phyloP scores from a whole-genome alignment of 2,797 vertebrate species.

The Discoglossus pictus region DNA sequence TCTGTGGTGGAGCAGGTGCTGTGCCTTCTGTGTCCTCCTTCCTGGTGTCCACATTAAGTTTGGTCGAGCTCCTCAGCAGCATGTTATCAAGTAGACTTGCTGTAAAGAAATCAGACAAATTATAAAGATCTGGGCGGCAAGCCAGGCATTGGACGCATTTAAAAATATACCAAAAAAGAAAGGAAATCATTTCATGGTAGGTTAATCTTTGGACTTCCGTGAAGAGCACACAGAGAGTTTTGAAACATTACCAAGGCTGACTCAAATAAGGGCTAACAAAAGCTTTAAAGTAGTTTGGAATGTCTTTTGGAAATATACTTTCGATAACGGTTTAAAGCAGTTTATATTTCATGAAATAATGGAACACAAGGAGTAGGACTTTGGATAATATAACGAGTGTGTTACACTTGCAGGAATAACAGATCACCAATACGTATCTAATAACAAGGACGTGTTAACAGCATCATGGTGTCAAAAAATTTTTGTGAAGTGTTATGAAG shows the following conservation, averaged over 20 bases:
- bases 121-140: constrained; percentile 30
- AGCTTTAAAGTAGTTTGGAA: too few relatives aligned
- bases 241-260: constrained; percentile 3
- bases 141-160: constrained; percentile 28
- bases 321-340: too few relatives aligned
- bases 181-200: constrained; percentile 33
- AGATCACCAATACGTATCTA: constrained; percentile 2
- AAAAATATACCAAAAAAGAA: constrained; percentile 35
- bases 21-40: constrained; percentile 74
- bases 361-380: background rate
- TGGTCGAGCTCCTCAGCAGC: constrained; percentile 85
- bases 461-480: constrained; percentile 10
- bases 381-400: background rate
- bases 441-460: constrained; percentile 20
- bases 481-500: constrained; percentile 16
- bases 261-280: too few relatives aligned
- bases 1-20: constrained; percentile 69
- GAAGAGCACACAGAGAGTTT: constrained; percentile 13
- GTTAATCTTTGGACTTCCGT: constrained; percentile 26
- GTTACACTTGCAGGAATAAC: background rate
- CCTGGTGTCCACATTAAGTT: constrained; percentile 72
- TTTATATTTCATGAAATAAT: background rate
- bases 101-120: constrained; percentile 58
- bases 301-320: too few relatives aligned
- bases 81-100: constrained; percentile 80